These are phyloP conservation scores for Gavia stellata DNA, from an alignment of 2,113 vertebrate genomes.

Conservation along the genomic window DNA sequence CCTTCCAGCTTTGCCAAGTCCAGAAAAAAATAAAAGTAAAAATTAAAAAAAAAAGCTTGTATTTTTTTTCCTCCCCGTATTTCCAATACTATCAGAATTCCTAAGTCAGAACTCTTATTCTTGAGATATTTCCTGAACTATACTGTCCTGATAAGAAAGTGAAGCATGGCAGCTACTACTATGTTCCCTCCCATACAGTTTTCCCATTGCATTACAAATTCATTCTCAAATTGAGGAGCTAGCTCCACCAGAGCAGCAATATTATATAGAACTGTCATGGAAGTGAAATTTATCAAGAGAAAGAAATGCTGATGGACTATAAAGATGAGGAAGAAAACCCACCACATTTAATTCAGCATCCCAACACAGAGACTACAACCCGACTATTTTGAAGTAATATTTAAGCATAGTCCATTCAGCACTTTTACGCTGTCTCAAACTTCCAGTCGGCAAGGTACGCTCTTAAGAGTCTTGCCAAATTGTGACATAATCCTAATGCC, in stretches of 20 bases:
- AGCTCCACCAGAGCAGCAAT: not conserved
- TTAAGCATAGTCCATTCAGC: not conserved
- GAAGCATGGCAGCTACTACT: not conserved
- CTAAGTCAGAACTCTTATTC: not conserved
- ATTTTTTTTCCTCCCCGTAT: not conserved
- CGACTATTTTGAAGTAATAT: not conserved
- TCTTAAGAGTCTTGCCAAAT: not conserved
- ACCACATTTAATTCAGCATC: not conserved
- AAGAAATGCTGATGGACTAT: slow-evolving; percentile 10
- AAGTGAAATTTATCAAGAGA: not conserved
- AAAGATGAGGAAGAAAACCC: not conserved
- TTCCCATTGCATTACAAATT: not conserved
- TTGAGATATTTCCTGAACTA: not conserved
- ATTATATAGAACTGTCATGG: not conserved
- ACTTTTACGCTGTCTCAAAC: not conserved
- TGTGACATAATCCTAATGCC: not conserved
- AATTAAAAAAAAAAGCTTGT: not conserved
- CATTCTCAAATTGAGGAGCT: not conserved
- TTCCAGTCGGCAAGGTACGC: not conserved
- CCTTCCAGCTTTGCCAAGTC: not conserved
- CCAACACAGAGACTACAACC: not conserved
- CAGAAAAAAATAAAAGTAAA: not conserved
- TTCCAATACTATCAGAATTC: not conserved
- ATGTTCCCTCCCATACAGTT: not conserved
- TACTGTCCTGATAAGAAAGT: not conserved